Conservation (phyloP, 2,888 invertebrate genomes). For the Parnassius smintheus region DNA sequence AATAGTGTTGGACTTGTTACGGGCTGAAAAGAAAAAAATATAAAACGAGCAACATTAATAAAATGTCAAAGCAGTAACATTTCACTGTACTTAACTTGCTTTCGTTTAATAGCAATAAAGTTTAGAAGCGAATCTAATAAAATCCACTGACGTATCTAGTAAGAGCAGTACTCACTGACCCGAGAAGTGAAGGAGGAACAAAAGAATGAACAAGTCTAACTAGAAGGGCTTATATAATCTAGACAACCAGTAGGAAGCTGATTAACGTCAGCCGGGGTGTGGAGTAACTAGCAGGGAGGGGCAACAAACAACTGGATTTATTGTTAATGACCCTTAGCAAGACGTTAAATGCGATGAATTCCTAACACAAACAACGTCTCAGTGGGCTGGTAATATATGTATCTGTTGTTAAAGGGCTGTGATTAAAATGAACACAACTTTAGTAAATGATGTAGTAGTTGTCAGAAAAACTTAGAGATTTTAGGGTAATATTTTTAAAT, state of each 20-base stretch:
- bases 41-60: too few species aligned
- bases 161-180: slow-evolving; percentile 44
- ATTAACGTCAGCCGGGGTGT: slow-evolving; percentile 63
- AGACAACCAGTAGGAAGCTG: slow-evolving; percentile 64
- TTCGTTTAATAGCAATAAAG: not conserved
- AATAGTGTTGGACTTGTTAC: too few species aligned
- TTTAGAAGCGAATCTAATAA: slow-evolving; percentile 49
- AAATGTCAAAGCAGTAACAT: too few species aligned
- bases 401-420: slow-evolving; percentile 11
- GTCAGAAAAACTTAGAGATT: too few species aligned
- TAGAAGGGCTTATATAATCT: slow-evolving; percentile 56
- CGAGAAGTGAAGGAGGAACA: slow-evolving; percentile 48
- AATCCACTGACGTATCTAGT: slow-evolving; percentile 36
- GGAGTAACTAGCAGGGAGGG: slow-evolving; percentile 46
- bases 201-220: slow-evolving; percentile 47
- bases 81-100: too few species aligned
- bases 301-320: slow-evolving; percentile 70
- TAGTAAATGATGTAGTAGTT: too few species aligned
- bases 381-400: slow-evolving; percentile 11
- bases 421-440: not conserved
- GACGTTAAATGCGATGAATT: slow-evolving; percentile 64
- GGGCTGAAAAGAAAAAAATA: too few species aligned
- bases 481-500: too few species aligned
- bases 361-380: slow-evolving; percentile 45
- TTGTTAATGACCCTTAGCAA: slow-evolving; percentile 66